Evolutionary conservation across 2,113 vertebrate species (phyloP), one percentile per base, ranked within the genome.

Genomic region (Rallus limicola): DNA sequence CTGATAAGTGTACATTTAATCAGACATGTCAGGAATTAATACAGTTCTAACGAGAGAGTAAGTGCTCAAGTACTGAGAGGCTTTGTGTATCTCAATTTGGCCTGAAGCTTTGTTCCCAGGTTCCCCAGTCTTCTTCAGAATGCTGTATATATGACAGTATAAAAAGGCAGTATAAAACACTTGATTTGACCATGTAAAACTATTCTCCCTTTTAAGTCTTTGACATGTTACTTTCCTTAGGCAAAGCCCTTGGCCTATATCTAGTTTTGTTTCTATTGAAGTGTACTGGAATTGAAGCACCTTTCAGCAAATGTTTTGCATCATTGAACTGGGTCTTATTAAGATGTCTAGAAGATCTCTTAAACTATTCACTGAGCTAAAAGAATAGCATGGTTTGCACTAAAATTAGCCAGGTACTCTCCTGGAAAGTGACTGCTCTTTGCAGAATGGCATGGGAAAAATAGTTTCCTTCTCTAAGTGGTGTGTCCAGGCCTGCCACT

Each of bases 251-350:
- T 25, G 62, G 62, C 31, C 42, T 62, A 0, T 13, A 65, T 50
- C 74, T 75, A 20, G 33, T 52, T 91, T 72, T 78, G 6, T 79
- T 92, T 87, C 81, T 85, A 23, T 48, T 90, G 48, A 91, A 80
- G 62, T 82, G 31, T 28, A 65, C 67, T 53, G 55, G 63, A 93
- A 95, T 67, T 80, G 75, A 96, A 69, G 59, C 33, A 95, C 55
- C 71, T 90, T 94, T 95, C 94, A 95, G 75, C 82, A 90, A 90
- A 93, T 46, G 70, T 88, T 95, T 90, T 95, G 87, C 82, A 86
- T 82, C 90, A 93, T 63, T 95, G 91, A 95, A 62, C 84, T 90
- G 75, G 34, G 52, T 67, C 78, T 90, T 89, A 90, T 82, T 91
- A 95, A 94, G 87, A 80, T 70, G 63, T 91, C 91, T 77, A 85